Evolutionary conservation across 35 echinoderm and acorn worm genomes (phyloP), one percentile per base, ranked within the genome.

Genomic region (Chiridota heheva): DNA sequence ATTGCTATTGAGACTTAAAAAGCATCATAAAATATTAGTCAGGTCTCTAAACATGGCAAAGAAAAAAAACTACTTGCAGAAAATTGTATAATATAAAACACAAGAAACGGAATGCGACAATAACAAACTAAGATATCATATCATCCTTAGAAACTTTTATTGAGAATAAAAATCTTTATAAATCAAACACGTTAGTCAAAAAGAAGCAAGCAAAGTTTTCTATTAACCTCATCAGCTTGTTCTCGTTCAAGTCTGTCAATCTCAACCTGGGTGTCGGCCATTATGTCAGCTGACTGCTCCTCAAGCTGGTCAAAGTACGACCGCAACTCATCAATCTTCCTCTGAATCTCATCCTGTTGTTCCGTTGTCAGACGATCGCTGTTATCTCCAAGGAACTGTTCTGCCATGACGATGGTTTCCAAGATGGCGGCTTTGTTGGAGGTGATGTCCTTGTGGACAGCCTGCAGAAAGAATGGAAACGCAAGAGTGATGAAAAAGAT

Each of bases 381-480:
- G 77, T 98, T 98, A 37, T 98, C 95, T 25, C 84, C 79, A 13
- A 86, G 78, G 75, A 98, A 98, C 68, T 98, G 88, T 49, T 98
- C 95, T 5, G 79, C 85, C 59, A 82, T 87, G 33, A 88, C 85
- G 39, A 98, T 91, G 58, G 88, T 91, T 73, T 98, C 95, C 42
- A 86, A 51, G 64, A 92, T 63, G 29, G 81, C 73, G 4, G 88
- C 72, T 81, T 98, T 98, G 86, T 98, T 91, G 73, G 71, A 60
- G 35, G 55, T 70, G 62, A 98, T 91, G 67, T 87, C 91, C 34
- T 73, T 81, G 58, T 91, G 78, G 16, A 98, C 80, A 45, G 88
- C 89, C 95, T 91, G 79, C 15, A 36, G 26, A 71, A 32, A 47
- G 13, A 69, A 46, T 3, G 38, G 37, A 30, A 80, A 2, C 47